A percentile compares a stretch with the other conserved stretches of the same genome.
Evolutionary conservation across 64 coral and sea anemone species (phyloP).

Genomic region (Stylophora pistillata): DNA sequence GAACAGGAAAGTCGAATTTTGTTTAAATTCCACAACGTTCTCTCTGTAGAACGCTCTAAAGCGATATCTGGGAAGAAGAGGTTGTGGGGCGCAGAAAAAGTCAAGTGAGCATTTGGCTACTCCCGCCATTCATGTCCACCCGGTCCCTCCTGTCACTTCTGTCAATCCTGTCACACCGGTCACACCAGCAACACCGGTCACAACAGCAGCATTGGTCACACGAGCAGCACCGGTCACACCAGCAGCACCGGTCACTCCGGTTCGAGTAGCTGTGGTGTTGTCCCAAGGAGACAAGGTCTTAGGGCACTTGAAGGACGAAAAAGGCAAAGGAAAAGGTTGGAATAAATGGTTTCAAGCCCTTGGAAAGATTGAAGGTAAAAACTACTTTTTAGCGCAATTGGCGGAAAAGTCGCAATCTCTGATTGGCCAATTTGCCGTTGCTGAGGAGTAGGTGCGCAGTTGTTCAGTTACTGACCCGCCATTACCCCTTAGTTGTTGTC

Average conservation of each 20-base stretch:
- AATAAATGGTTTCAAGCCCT: not conserved
- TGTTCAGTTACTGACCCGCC: too few relatives aligned
- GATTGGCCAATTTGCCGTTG: too few relatives aligned
- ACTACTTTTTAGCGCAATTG: not conserved
- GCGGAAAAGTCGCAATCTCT: too few relatives aligned
- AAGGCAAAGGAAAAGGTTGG: not conserved
- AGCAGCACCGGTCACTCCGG: not conserved
- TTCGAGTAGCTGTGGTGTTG: not conserved
- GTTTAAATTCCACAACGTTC: too few relatives aligned
- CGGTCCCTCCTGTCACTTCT: too few relatives aligned
- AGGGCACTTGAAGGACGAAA: not conserved
- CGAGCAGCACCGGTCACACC: not conserved
- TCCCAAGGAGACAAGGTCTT: constrained; percentile 17
- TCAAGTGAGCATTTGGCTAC: too few relatives aligned
- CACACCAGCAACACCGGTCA: not conserved
- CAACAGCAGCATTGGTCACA: too few relatives aligned
- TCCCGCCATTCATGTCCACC: too few relatives aligned
- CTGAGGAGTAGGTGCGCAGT: too few relatives aligned
- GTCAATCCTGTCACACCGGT: too few relatives aligned
- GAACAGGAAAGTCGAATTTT: too few relatives aligned
- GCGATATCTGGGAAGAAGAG: not conserved
- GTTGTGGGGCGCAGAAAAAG: not conserved
- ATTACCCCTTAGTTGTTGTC: too few relatives aligned
- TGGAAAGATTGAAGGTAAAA: constrained; percentile 7
- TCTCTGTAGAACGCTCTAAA: not conserved